Percentiles rank a stretch among this genome's conserved stretches.
phyloP scores from a whole-genome alignment of 2,113 vertebrate genomes.

The Microcebus jonahi region DNA sequence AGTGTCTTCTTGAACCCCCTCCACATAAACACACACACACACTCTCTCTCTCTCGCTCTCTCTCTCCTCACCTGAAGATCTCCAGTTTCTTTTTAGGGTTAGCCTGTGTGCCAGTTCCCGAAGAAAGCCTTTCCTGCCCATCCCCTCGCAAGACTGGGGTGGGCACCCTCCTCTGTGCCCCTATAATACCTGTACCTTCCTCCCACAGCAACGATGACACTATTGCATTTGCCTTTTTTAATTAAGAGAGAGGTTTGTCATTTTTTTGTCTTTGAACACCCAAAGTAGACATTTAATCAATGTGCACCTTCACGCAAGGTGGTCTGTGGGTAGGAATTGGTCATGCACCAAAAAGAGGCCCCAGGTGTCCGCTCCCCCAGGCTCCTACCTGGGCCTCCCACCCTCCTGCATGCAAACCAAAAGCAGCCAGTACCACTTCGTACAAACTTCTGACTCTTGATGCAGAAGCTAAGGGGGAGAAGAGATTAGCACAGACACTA shows the following conservation, averaged over 20 bases:
- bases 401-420: background rate
- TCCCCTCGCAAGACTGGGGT: background rate
- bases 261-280: background rate
- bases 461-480: background rate
- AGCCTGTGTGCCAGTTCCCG: background rate
- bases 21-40: background rate
- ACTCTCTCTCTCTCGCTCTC: too few species aligned
- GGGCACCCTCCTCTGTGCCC: background rate
- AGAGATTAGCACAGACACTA: background rate
- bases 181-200: background rate
- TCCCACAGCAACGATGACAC: background rate
- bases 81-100: background rate
- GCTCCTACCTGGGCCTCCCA: background rate
- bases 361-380: background rate
- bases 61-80: background rate
- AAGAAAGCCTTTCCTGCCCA: background rate
- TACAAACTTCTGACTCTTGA: background rate
- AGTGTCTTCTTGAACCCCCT: background rate
- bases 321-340: background rate
- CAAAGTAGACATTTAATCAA: background rate
- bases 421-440: background rate
- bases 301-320: background rate
- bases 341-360: background rate
- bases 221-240: conserved; percentile 1
- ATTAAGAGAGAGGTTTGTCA: background rate